Base-by-base conservation (phyloP, 2,888 invertebrate species). In the Serrognathus titanus region DNA sequence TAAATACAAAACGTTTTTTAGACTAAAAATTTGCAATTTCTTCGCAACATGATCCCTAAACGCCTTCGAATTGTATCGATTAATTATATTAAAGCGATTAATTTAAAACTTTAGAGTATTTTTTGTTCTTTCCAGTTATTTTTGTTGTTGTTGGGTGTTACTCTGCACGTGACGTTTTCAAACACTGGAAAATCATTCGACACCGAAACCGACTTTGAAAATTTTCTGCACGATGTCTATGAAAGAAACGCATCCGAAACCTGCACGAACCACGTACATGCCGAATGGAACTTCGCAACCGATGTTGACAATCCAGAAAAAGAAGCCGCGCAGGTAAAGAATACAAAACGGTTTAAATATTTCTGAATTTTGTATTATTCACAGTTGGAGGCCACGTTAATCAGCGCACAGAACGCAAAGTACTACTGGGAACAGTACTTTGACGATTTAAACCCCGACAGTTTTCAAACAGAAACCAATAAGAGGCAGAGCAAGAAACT, bases 401-500 rank as follows among this genome's bases (percentile, higher is more conserved):
- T 63, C 62, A 48, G 54, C 1, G 71, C 71, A 0, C 57, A 58
- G 24, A 80, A 78, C 62, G 69, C 75, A 40, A 78, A 79, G 61
- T 66, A 73, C 31, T 70, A 74, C 49, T 80, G 78, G 71, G 66
- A 66, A 11, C 67, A 75, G 51, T 76, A 77, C 58, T 75, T 76
- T 57, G 61, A 66, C 48, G 66, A 69, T 49, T 55, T 71, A 1
- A 61, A 65, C 36, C 75, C 75, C 65, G 67, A 74, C 8, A 70
- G 74, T 31, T 80, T 78, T 64, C 59, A 69, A n/a, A 75, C 81
- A 62, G 69, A 71, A 40, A 59, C 61, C 7, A 58, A 80, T 3
- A 74, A 71, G 59, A 67, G 82, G 39, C 78, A 79, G 69, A 74
- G 82, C 40, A 71, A 71, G 52, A 70, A 69, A 11, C 69, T 82